Conservation (phyloP, 2,797 vertebrate genomes). For the Xenentodon cancila region DNA sequence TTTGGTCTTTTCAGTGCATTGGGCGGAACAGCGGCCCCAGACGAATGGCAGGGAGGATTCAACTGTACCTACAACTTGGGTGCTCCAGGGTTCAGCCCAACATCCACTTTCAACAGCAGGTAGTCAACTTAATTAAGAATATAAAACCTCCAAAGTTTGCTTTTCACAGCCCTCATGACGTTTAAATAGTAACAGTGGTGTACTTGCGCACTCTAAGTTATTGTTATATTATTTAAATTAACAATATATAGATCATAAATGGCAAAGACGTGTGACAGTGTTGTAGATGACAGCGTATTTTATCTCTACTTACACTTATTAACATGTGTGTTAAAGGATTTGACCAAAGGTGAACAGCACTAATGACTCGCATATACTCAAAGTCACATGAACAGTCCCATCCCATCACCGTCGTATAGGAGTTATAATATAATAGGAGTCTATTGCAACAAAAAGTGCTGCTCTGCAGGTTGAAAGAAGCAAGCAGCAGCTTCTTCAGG, state of each 20-base stretch:
- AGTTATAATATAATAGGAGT: too few relatives aligned
- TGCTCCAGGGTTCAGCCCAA: conserved; percentile 82
- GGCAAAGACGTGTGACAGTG: not conserved
- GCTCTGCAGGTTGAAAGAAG: too few relatives aligned
- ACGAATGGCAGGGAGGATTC: conserved; percentile 83
- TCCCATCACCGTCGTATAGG: too few relatives aligned
- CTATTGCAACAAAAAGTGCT: too few relatives aligned
- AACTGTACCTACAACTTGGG: conserved; percentile 86
- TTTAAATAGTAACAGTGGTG: too few relatives aligned
- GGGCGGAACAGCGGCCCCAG: conserved; percentile 62
- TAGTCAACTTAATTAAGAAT: conserved; percentile 4
- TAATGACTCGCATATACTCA: too few relatives aligned
- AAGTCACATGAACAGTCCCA: too few relatives aligned
- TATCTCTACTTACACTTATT: not conserved
- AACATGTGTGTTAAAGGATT: not conserved
- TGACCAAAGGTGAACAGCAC: not conserved
- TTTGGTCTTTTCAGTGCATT: conserved; percentile 77
- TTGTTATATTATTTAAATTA: not conserved
- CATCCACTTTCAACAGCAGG: conserved; percentile 73
- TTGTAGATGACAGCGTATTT: not conserved
- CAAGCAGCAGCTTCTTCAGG: too few relatives aligned
- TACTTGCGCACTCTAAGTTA: too few relatives aligned
- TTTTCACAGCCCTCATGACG: not conserved
- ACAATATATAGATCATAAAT: not conserved
- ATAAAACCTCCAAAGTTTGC: not conserved